Conservation (phyloP, 2,797 vertebrate species). For the Lophotriccus pileatus region DNA sequence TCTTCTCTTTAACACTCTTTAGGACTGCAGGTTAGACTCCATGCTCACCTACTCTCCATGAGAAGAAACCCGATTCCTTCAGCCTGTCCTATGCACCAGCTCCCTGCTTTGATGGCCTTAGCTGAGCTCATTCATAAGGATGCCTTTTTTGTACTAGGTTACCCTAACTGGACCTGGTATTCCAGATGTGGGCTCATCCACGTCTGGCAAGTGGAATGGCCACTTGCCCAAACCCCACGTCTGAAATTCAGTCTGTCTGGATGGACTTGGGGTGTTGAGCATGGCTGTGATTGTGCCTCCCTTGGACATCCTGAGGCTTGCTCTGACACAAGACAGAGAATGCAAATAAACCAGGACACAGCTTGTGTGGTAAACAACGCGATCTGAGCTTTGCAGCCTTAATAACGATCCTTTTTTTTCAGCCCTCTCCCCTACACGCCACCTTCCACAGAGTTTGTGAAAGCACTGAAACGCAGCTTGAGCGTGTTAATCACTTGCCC, state of each 20-base stretch:
- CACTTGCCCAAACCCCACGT: not conserved
- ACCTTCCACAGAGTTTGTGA: not conserved
- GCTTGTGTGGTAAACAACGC: rapidly evolving
- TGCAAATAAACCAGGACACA: rapidly evolving
- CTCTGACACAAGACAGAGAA: not conserved
- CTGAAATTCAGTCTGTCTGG: not conserved
- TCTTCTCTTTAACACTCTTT: not conserved
- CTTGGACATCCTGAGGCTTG: not conserved
- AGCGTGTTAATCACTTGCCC: rapidly evolving
- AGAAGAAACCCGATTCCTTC: not conserved
- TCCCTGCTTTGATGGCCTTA: not conserved
- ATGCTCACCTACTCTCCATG: not conserved
- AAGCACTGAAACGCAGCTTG: rapidly evolving
- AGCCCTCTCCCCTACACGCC: too few species aligned
- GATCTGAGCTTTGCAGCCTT: not conserved
- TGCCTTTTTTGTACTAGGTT: not conserved
- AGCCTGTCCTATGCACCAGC: not conserved
- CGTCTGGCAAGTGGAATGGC: not conserved
- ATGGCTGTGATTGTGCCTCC: too few species aligned
- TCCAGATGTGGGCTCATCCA: not conserved
- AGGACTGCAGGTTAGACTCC: not conserved
- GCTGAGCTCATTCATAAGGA: not conserved
- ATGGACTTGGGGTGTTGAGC: not conserved
- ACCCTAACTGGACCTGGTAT: not conserved
- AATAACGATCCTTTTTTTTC: not conserved